Conservation (phyloP, 2,888 invertebrate species). For the Tetranychus piercei region DNA sequence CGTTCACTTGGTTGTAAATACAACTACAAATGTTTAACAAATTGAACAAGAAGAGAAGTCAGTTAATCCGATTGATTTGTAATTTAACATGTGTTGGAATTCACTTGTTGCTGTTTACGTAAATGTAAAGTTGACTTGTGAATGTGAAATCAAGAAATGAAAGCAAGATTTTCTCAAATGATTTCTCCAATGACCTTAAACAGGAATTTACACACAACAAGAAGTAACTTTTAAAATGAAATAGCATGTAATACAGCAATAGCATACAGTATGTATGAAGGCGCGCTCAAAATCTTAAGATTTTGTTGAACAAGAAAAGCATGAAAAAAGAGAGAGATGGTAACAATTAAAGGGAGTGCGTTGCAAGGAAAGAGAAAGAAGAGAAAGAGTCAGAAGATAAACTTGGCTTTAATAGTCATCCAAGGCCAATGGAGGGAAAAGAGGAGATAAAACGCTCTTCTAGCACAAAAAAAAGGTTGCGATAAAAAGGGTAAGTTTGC, state of each 20-base stretch:
- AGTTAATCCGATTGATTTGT: conserved; percentile 15
- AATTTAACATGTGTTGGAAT: neutral
- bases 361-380: neutral
- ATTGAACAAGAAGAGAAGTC: neutral
- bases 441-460: neutral
- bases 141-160: neutral
- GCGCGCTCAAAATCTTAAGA: neutral
- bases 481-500: neutral
- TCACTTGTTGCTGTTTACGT: neutral
- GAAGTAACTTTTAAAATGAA: neutral
- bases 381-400: conserved; percentile 1
- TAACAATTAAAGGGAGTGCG: neutral
- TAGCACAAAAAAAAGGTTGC: neutral
- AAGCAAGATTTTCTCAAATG: neutral
- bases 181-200: neutral
- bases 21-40: neutral
- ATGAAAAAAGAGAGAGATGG: neutral
- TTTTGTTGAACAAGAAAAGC: neutral
- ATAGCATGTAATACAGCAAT: neutral
- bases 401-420: neutral
- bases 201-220: neutral
- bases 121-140: neutral
- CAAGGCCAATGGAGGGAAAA: neutral
- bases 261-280: neutral
- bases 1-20: neutral